Conservation (phyloP, 2,888 invertebrate genomes). For the Acutogordius australiensis region DNA sequence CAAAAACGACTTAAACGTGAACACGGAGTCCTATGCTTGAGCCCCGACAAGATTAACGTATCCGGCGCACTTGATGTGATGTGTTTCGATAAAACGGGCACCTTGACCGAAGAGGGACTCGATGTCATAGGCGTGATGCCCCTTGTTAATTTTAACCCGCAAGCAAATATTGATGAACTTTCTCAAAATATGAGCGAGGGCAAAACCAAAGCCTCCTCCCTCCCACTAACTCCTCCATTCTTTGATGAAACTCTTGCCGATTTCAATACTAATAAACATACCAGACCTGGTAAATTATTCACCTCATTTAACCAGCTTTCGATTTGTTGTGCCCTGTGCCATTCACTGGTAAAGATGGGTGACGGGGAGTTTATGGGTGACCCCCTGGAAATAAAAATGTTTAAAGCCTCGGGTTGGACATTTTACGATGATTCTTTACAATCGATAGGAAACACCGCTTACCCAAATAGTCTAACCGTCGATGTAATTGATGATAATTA, state of each 20-base stretch:
- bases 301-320: no score
- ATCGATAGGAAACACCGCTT: no score
- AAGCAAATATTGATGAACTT: no score
- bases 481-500: conserved; percentile 23
- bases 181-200: no score
- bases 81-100: conserved; percentile 28
- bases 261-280: no score
- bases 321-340: conserved; percentile 32
- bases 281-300: no score
- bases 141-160: no score
- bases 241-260: no score
- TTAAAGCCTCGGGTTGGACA: conserved; percentile 37
- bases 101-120: conserved; percentile 22
- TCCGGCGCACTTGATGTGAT: conserved; percentile 25
- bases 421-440: no score
- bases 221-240: no score
- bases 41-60: conserved; percentile 27
- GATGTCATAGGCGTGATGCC: conserved; percentile 17
- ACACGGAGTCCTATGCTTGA: conserved; percentile 27
- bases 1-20: conserved; percentile 24
- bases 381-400: conserved; percentile 74
- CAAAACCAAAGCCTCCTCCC: no score
- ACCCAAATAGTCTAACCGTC: no score
- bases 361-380: conserved; percentile 57
- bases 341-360: conserved; percentile 60